Evolutionary conservation across 2,113 vertebrate species (phyloP).

Genomic region (Thermophis baileyi): DNA sequence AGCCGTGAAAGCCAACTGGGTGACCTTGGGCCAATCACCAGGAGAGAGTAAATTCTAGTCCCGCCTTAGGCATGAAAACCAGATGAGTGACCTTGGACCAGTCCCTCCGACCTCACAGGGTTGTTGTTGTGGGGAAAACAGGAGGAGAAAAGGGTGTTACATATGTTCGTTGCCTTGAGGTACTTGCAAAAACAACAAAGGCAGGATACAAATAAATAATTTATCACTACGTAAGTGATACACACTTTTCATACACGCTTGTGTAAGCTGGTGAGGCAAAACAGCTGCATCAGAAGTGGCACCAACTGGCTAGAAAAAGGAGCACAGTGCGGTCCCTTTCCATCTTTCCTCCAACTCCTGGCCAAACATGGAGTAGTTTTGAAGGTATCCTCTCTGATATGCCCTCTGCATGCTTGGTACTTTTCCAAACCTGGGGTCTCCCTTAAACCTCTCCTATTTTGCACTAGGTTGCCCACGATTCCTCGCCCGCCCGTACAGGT

Average conservation of each 20-base stretch:
- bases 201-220: too few species aligned
- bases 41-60: too few species aligned
- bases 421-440: not conserved
- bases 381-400: not conserved
- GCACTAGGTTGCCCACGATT: not conserved
- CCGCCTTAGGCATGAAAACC: too few species aligned
- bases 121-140: too few species aligned
- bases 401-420: not conserved
- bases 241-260: not conserved
- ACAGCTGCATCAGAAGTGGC: not conserved
- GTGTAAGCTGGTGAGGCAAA: not conserved
- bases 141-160: too few species aligned
- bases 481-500: not conserved
- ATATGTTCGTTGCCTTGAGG: too few species aligned
- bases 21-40: too few species aligned
- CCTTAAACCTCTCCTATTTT: not conserved
- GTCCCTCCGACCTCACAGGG: too few species aligned
- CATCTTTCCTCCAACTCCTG: not conserved
- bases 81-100: too few species aligned
- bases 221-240: not conserved
- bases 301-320: not conserved
- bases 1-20: too few species aligned
- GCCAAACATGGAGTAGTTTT: not conserved
- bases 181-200: too few species aligned
- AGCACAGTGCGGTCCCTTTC: too few species aligned